These are phyloP conservation scores for Azemiops feae DNA, from an alignment of 2,113 vertebrate genomes.

Conservation along the genomic window DNA sequence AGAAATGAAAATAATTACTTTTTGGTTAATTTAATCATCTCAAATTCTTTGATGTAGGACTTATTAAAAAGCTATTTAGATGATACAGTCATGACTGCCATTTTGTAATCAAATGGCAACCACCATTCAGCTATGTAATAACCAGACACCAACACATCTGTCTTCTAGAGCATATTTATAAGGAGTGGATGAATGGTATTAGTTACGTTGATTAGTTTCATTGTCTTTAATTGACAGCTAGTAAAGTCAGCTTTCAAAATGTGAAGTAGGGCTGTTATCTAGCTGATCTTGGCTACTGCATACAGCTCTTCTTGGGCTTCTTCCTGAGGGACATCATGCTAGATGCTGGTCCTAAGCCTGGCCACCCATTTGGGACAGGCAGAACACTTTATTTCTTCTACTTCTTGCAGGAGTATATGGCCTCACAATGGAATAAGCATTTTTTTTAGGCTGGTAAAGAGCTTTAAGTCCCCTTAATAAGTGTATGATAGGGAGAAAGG, in stretches of 20 bases:
- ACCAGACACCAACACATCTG: slow-evolving; percentile 3
- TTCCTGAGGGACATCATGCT: background rate
- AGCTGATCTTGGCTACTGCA: background rate
- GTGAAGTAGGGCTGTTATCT: background rate
- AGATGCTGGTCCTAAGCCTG: background rate
- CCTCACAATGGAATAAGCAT: background rate
- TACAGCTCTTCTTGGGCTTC: background rate
- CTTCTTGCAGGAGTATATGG: background rate
- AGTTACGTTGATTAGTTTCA: slow-evolving; percentile 39
- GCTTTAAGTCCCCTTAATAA: background rate
- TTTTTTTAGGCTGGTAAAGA: background rate
- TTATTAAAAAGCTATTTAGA: slow-evolving; percentile 52
- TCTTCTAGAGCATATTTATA: slow-evolving; percentile 22
- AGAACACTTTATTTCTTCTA: background rate
- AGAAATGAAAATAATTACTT: slow-evolving; percentile 9
- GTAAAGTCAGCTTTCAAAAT: background rate
- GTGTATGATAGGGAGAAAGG: background rate
- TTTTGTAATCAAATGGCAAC: slow-evolving; percentile 46
- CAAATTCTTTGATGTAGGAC: slow-evolving; percentile 35
- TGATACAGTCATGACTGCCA: slow-evolving; percentile 28
- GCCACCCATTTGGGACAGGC: background rate
- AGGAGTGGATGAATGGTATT: background rate
- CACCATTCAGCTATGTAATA: slow-evolving; percentile 26
- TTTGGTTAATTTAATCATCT: slow-evolving; percentile 50
- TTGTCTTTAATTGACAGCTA: slow-evolving; percentile 17